Conservation (phyloP, 2,113 vertebrate genomes). For the Sebastes schlegelii region DNA sequence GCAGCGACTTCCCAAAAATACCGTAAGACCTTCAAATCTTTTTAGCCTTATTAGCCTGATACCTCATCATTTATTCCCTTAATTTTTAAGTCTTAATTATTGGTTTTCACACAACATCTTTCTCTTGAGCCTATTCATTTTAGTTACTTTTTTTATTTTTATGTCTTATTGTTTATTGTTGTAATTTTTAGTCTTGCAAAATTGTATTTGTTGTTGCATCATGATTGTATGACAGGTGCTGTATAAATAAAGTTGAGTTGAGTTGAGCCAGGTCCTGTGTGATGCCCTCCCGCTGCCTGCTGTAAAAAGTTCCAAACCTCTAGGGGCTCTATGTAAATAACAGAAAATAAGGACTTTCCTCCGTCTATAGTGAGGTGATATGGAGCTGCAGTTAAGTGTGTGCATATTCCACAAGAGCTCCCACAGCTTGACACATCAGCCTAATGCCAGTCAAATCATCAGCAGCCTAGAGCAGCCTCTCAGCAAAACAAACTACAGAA, state of each 20-base stretch:
- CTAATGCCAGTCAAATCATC: conserved; percentile 47
- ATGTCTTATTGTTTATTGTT: too few relatives aligned
- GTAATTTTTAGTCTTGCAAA: too few relatives aligned
- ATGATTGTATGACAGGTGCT: too few relatives aligned
- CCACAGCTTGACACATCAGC: conserved; percentile 30
- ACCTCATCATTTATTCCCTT: too few relatives aligned
- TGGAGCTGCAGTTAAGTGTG: conserved; percentile 9
- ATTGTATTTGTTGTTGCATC: too few relatives aligned
- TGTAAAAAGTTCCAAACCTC: neutral
- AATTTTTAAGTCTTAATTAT: too few relatives aligned
- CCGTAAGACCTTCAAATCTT: neutral
- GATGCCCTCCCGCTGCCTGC: neutral
- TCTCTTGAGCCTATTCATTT: too few relatives aligned
- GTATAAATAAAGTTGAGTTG: too few relatives aligned
- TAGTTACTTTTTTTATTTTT: too few relatives aligned
- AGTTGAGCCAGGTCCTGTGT: neutral
- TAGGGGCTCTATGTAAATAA: neutral
- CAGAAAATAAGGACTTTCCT: neutral
- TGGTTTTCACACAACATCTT: too few relatives aligned
- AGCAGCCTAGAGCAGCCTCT: conserved; percentile 46
- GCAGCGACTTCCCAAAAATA: neutral
- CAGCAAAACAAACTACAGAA: conserved; percentile 47
- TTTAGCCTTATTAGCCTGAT: too few relatives aligned
- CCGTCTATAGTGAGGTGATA: neutral
- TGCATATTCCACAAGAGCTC: conserved; percentile 23